phyloP scores from a whole-genome alignment of 2,888 invertebrate species.

The Deroplatys truncata region DNA sequence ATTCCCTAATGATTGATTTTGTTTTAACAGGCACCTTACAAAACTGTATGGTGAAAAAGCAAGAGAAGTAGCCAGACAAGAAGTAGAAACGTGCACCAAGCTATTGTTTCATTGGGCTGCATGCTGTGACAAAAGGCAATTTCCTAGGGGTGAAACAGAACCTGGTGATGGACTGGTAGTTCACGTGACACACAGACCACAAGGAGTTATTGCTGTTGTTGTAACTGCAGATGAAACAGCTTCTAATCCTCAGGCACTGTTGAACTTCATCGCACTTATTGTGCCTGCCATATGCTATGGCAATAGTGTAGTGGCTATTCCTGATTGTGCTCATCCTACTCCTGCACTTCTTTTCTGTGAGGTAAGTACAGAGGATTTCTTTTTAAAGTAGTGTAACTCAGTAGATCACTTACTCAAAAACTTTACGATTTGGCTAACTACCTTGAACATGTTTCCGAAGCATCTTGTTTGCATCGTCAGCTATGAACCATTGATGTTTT shows the following conservation, averaged over 20 bases:
- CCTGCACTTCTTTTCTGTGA: slow-evolving; percentile 13
- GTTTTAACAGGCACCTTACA: neutral
- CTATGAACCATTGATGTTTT: no score
- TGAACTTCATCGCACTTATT: neutral
- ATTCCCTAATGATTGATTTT: neutral
- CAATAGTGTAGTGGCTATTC: slow-evolving; percentile 15
- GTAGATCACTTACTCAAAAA: no score
- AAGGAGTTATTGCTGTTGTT: slow-evolving; percentile 17
- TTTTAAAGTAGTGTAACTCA: no score
- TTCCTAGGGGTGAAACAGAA: neutral
- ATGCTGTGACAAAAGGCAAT: slow-evolving; percentile 9
- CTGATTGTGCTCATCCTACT: slow-evolving; percentile 6
- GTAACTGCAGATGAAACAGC: neutral
- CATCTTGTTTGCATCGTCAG: no score
- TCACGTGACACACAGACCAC: slow-evolving; percentile 1
- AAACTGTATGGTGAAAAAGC: neutral
- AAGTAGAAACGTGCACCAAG: neutral
- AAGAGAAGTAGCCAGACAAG: neutral
- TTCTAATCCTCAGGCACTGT: neutral
- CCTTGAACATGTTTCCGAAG: no score
- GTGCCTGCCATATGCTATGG: slow-evolving; percentile 18
- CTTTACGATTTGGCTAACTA: no score
- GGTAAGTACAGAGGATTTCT: neutral
- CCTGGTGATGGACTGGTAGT: neutral
- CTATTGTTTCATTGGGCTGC: slow-evolving; percentile 20